Percentiles rank a stretch among this genome's conserved stretches.
These are phyloP conservation scores for Schlechtendalia chinensis DNA, from an alignment of 1,140 invertebrate species.

Conservation along the genomic window DNA sequence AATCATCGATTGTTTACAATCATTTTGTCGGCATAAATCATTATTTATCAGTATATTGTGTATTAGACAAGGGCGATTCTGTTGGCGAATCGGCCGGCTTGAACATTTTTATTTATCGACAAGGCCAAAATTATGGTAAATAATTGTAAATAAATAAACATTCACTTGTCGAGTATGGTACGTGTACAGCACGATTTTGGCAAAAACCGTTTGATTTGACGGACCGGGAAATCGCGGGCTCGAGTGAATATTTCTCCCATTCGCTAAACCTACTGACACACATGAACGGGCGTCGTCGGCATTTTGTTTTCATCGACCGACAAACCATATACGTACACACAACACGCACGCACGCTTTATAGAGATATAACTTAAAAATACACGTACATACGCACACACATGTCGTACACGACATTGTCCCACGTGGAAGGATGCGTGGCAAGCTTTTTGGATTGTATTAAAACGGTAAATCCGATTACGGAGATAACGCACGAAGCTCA, in stretches of 20 bases:
- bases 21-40: too few species aligned
- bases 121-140: too few species aligned
- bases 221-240: neutral
- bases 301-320: constrained; percentile 2
- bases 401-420: too few species aligned
- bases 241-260: neutral
- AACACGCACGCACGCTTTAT: neutral
- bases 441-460: neutral
- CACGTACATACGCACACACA: neutral
- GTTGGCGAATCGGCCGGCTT: too few species aligned
- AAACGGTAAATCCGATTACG: constrained; percentile 8
- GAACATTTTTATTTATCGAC: too few species aligned
- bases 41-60: too few species aligned
- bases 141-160: too few species aligned
- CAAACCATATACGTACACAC: neutral
- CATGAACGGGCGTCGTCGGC: neutral
- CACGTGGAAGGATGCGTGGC: neutral
- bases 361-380: too few species aligned
- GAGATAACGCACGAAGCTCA: neutral
- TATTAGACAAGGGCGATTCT: too few species aligned
- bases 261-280: too few species aligned
- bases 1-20: too few species aligned
- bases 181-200: neutral
- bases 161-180: neutral
- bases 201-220: neutral